Evolutionary conservation across 2,888 invertebrate genomes (phyloP), one percentile per base, ranked within the genome.

Genomic region (Drosophila borealis): DNA sequence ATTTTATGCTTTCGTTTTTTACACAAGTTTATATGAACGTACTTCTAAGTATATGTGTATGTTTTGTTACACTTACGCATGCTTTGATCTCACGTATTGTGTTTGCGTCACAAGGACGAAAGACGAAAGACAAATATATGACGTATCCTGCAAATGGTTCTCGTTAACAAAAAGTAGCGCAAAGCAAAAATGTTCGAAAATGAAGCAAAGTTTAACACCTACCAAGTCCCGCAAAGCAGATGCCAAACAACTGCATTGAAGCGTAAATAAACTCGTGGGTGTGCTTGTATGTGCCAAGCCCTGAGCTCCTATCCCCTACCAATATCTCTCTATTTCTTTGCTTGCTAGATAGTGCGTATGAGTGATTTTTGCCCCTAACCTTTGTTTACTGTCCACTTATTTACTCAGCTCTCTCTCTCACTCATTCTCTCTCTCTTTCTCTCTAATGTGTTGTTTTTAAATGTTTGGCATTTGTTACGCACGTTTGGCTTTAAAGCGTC

Each of bases 51-150:
- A n/a, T 60, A 21, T 62, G n/a, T 50, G 19, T 29, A 33, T 45
- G 19, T 39, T 56, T 66, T 42, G 49, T 53, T 57, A 69, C 76
- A 76, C 71, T 71, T 64, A 70, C 59, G 63, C 56, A 46, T 61
- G 61, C 67, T 73, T 77, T 80, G 68, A 83, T 77, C 70, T 69
- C 33, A 69, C 69, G 49, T 64, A 74, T 79, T 70, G 66, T 55
- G 53, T 60, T 56, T 63, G 60, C 25, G 36, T 42, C 34, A 34
- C 46, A 34, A 50, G 34, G 62, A 49, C 19, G 34, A 17, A 17
- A 17, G 17, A 17, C 17, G 13, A n/a, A 21, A 29, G 56, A 37
- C 46, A 49, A 51, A 56, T 39, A 67, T 56, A 45, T 53, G 45
- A 64, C 19, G 71, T 78, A 41, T 64, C 64, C 51, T 62, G 63